phyloP scores from a whole-genome alignment of 2,113 vertebrate genomes.

The Otolemur garnettii region DNA sequence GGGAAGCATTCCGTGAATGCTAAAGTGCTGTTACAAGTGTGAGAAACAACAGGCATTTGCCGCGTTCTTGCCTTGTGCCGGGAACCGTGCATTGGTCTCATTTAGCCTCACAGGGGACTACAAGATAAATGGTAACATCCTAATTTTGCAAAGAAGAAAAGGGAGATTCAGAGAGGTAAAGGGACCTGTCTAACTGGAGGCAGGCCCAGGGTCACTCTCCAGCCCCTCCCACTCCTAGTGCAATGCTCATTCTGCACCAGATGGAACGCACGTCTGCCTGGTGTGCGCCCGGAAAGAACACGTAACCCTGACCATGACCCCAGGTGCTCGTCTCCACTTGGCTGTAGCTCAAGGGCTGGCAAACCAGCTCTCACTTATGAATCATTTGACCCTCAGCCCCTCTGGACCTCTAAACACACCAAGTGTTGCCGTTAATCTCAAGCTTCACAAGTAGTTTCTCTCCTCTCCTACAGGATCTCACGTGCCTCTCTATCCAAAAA shows the following conservation, averaged over 20 bases:
- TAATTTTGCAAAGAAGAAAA: neutral
- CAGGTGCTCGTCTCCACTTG: neutral
- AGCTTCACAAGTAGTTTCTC: neutral
- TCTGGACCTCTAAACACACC: neutral
- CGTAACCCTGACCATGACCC: too few species aligned
- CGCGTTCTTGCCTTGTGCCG: neutral
- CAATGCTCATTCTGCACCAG: neutral
- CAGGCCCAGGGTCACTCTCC: neutral
- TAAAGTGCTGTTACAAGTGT: neutral
- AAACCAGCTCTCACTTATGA: neutral
- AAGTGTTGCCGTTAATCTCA: neutral
- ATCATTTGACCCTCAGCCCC: neutral
- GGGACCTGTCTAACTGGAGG: neutral
- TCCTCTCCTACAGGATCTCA: neutral
- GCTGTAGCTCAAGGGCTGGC: neutral
- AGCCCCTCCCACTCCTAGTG: neutral
- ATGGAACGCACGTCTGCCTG: accelerated
- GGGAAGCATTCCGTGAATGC: neutral
- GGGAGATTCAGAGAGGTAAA: neutral
- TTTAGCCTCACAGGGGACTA: neutral
- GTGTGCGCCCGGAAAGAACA: neutral
- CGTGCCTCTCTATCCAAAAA: neutral
- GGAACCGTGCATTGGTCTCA: neutral
- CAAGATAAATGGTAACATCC: neutral
- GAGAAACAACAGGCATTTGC: neutral